A percentile compares a stretch with the other conserved stretches of the same genome.
phyloP scores from a whole-genome alignment of 2,113 vertebrate genomes.

The Callorhinus ursinus region DNA sequence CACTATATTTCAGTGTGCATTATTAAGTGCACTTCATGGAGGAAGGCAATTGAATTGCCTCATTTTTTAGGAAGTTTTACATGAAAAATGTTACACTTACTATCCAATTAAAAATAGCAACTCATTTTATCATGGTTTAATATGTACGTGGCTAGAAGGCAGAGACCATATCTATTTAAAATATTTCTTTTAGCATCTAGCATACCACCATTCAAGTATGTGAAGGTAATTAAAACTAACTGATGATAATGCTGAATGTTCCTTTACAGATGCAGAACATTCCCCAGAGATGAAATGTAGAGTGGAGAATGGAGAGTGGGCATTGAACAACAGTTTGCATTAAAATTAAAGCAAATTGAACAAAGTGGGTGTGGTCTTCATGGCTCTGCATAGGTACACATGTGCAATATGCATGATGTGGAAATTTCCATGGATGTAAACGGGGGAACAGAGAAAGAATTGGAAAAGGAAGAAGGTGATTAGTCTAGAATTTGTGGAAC shows the following conservation, averaged over 20 bases:
- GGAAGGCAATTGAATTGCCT: not conserved
- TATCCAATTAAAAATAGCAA: slow-evolving; percentile 49
- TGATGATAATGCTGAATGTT: not conserved
- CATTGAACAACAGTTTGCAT: not conserved
- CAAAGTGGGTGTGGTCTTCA: not conserved
- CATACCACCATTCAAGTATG: not conserved
- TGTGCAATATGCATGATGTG: not conserved
- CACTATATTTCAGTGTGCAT: not conserved
- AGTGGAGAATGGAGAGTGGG: not conserved
- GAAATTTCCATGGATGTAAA: not conserved
- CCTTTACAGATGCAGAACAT: not conserved
- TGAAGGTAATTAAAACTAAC: slow-evolving; percentile 65
- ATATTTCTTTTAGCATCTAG: slow-evolving; percentile 39
- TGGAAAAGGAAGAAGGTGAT: not conserved
- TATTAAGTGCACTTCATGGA: slow-evolving; percentile 11
- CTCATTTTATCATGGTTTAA: slow-evolving; percentile 37
- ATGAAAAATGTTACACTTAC: not conserved
- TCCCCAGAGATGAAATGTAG: not conserved
- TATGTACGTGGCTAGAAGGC: slow-evolving; percentile 45
- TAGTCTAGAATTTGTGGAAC: not conserved
- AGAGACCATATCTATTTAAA: slow-evolving; percentile 50
- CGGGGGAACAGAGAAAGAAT: not conserved
- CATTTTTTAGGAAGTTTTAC: slow-evolving; percentile 28
- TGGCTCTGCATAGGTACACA: not conserved
- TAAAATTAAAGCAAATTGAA: slow-evolving; percentile 11